A percentile compares a stretch with the other conserved stretches of the same genome.
Conservation (phyloP, 2,888 invertebrate genomes). For the Papilio protenor region DNA sequence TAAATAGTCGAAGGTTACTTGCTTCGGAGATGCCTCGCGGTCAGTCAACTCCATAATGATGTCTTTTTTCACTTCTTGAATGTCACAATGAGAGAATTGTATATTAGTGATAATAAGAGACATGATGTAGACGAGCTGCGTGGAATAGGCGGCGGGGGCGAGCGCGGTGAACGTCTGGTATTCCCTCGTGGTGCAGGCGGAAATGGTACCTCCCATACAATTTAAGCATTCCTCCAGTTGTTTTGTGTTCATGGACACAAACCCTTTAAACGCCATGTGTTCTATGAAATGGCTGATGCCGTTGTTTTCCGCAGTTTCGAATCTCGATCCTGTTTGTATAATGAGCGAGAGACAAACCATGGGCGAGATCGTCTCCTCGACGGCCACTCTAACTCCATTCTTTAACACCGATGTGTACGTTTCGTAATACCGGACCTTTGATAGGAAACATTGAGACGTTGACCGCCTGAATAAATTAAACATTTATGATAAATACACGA, state of each 20-base stretch:
- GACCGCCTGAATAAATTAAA: neutral
- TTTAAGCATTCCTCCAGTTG: slow-evolving; percentile 53
- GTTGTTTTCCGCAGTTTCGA: slow-evolving; percentile 62
- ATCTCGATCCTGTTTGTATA: slow-evolving; percentile 66
- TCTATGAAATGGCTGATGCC: slow-evolving; percentile 73
- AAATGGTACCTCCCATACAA: slow-evolving; percentile 55
- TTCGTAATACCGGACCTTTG: slow-evolving; percentile 1
- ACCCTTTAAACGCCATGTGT: slow-evolving; percentile 69
- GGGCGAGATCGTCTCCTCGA: slow-evolving; percentile 57
- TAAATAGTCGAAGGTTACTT: slow-evolving; percentile 76
- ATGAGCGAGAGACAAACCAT: slow-evolving; percentile 62
- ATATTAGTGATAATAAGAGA: slow-evolving; percentile 58
- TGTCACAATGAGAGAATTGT: slow-evolving; percentile 54
- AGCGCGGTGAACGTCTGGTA: slow-evolving; percentile 61
- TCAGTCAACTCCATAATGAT: slow-evolving; percentile 66
- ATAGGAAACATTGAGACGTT: neutral
- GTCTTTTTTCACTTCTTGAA: slow-evolving; percentile 59
- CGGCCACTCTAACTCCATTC: slow-evolving; percentile 67
- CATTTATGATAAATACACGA: slow-evolving; percentile 12
- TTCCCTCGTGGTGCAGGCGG: slow-evolving; percentile 63
- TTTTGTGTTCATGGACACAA: slow-evolving; percentile 49
- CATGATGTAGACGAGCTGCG: slow-evolving; percentile 53
- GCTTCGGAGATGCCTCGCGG: slow-evolving; percentile 65
- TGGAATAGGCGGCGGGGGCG: slow-evolving; percentile 49
- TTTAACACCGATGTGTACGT: slow-evolving; percentile 50